Base-by-base conservation (phyloP, 1,140 invertebrate genomes). In the Dinothrombium tinctorium region DNA sequence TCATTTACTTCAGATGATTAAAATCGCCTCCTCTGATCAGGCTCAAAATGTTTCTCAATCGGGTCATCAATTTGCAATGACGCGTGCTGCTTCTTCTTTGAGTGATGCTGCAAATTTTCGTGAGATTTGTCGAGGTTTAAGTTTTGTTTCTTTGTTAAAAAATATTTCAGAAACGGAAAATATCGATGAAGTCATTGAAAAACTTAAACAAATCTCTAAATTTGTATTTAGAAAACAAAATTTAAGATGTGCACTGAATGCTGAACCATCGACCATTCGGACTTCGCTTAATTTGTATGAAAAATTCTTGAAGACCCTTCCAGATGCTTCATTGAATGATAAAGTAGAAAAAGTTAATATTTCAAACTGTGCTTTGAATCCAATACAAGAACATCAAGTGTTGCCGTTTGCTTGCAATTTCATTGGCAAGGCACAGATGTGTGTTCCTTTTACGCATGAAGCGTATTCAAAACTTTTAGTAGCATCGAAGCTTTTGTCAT, bases 351-450 rank as follows among this genome's bases (percentile, higher is more conserved):
- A n/a, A n/a, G n/a, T n/a, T n/a, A n/a, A n/a, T n/a, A n/a, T n/a
- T n/a, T n/a, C n/a, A n/a, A n/a, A n/a, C n/a, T n/a, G n/a, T 33
- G 39, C 24, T 32, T 17, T 37, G 32, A 37, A 22, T 41, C 8
- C 8, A 33, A 19, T 15, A 5, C 50, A 54, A 28, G 56, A 74
- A 19, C 82, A 87, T 51, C 69, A 82, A 52, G 66, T 81, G 2
- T 67, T 87, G 51, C 83, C 83, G 33, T 75, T 87, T 51, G 72
- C 74, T 1, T 75, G 89, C 0, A 82, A 87, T 61, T 89, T 74
- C 58, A 72, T 76, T 33, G 71, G 76, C 0, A 80, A 81, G 60
- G 65, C 73, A 8, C 62, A 83, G 12, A 61, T 72, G 15, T 73
- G 75, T 0, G 76, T 80, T 17, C 71, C 76, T 0, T 89, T 76